Evolutionary conservation across 2,888 invertebrate genomes (phyloP).

Genomic region (Emesis furor): DNA sequence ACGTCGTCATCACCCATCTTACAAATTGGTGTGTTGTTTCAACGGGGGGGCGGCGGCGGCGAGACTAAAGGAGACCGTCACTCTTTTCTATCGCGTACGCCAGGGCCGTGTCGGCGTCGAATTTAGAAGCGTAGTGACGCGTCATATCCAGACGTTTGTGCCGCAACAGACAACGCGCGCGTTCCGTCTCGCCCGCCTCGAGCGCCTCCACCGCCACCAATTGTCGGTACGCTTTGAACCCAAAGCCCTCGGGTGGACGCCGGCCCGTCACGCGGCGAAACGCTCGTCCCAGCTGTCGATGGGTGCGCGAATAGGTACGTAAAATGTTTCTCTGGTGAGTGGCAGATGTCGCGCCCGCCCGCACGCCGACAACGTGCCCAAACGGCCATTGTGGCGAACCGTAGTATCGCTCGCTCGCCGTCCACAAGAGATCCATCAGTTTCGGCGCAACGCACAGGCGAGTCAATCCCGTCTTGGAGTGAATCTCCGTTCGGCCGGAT

Average conservation of each 20-base stretch:
- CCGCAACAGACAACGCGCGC: conserved; percentile 6
- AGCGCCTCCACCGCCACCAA: conserved; percentile 6
- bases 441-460: not conserved
- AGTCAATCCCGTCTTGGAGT: conserved; percentile 5
- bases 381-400: conserved; percentile 6
- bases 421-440: conserved; percentile 4
- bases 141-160: conserved; percentile 11
- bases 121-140: conserved; percentile 9
- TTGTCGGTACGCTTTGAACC: conserved; percentile 14
- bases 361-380: not conserved
- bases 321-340: not conserved
- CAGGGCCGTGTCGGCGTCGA: not conserved
- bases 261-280: conserved; percentile 9
- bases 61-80: not conserved
- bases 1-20: conserved; percentile 15
- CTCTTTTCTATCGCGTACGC: conserved; percentile 10
- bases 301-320: not conserved
- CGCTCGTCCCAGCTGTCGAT: conserved; percentile 12
- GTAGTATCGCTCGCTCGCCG: conserved; percentile 3
- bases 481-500: conserved; percentile 7
- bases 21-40: not conserved
- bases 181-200: conserved; percentile 12
- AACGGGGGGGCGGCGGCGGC: not conserved
- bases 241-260: conserved; percentile 5
- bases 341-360: not conserved